Base-by-base conservation (phyloP, 1,140 invertebrate genomes). In the Brachionus rubens region DNA sequence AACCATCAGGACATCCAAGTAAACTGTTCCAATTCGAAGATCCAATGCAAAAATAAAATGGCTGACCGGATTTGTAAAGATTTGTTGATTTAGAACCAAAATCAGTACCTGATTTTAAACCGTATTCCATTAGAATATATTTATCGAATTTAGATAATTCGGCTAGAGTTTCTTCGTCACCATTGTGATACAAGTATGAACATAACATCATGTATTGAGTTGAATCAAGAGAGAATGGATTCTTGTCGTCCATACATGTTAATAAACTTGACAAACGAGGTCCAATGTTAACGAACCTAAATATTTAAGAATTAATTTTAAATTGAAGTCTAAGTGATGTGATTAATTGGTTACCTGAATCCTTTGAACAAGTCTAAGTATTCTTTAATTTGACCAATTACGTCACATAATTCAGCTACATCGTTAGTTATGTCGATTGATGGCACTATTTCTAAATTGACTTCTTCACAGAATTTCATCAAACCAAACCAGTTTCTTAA, bases 391-490 rank as follows among this genome's bases (percentile, higher is more conserved):
- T 48, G 7, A 26, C 3, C 9, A 28, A 52, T 36, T 3, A 72
- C 68, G 14, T 72, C 68, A 28, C 50, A 48, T 10, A 72, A 21
- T 24, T 72, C 46, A 10, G 68, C 68, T 5, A 72, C 68, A 54
- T 72, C 68, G 1, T 19, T 72, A 21, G 46, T 54, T 19, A 72
- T 72, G 24, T 72, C 68, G 24, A 72, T 72, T 1, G 68, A 48
- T 9, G 68, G 68, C 2, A 72, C 68, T 36, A 72, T 54, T 48
- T 72, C 68, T 41, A 72, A 28, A 54, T 54, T 72, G 2, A 72
- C 68, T 36, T 72, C 68, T 48, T 72, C 46, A 16, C 68, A 72
- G 41, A 72, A 72, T 50, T 72, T 72, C 68, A 72, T 72, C 68
- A 72, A 41, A 33, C 68, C 68, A 50, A 72, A 72, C 68, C 68